Evolutionary conservation across 2,113 vertebrate species (phyloP), one percentile per base, ranked within the genome.

Genomic region (Crotalus helleri): DNA sequence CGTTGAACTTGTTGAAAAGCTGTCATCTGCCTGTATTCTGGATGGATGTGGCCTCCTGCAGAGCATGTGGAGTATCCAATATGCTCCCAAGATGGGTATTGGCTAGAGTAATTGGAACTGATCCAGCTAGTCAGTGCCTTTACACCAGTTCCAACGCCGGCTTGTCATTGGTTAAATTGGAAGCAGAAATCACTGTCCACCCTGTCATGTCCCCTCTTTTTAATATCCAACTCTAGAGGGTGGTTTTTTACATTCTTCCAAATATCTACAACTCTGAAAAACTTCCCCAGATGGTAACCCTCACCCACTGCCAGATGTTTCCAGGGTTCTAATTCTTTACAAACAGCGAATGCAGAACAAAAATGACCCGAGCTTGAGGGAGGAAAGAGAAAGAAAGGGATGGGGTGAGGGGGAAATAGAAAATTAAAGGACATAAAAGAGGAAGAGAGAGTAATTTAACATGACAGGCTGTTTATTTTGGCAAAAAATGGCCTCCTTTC

Each of bases 391-490:
- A 9, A 0, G 23, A 87, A 86, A 10, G 39, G 92, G 85, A 44
- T 87, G 59, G 91, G 39, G 59, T 21, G 58, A 92, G 87, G 7
- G 86, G 90, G 61, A 88, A 74, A 90, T 0, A 53, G 86, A 95
- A 92, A 91, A 90, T 92, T 92, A 95, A 91, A 94, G 69, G 94
- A 94, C 94, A 93, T 92, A 2, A 95, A 61, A 95, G 95, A 94
- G 96, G 95, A 95, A 96, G 95, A 91, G 94, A 95, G 94, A 92
- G 94, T 97, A 97, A 97, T 97, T 97, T 95, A 97, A 97, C 96
- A 94, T 96, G 97, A 97, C 95, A 96, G 96, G 96, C 97, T 98
- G 97, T 99, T 99, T 98, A 97, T 95, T 96, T 98, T 99, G 98
- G 98, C 98, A 93, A 92, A 92, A 92, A 96, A 90, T 92, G 93